Percentiles rank a stretch among this genome's conserved stretches.
Evolutionary conservation across 1,140 invertebrate genomes (phyloP).

Genomic region (Panulirus ornatus): DNA sequence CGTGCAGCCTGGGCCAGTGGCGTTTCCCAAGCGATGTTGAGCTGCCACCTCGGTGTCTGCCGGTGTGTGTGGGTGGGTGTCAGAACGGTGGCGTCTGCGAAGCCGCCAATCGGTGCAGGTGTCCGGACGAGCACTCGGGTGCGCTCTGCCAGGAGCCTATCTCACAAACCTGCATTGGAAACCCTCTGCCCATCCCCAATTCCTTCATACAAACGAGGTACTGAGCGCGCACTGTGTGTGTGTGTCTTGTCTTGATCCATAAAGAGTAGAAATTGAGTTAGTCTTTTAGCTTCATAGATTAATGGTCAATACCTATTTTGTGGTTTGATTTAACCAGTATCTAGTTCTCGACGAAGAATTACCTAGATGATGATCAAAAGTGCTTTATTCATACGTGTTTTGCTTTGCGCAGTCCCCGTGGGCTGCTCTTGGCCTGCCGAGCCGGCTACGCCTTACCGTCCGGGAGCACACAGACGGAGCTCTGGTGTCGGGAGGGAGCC

Average conservation of each 20-base stretch:
- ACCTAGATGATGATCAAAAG: no score
- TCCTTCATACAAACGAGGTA: conserved; percentile 13
- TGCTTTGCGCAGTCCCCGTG: conserved; percentile 19
- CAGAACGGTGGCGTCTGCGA: conserved; percentile 14
- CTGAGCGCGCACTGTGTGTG: no score
- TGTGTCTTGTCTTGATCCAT: no score
- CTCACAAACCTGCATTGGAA: neutral
- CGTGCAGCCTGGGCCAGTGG: conserved; percentile 17
- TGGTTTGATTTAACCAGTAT: no score
- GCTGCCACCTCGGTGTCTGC: neutral
- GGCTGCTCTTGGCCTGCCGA: neutral
- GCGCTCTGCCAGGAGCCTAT: neutral
- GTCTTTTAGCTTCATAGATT: no score
- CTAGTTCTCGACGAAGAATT: no score
- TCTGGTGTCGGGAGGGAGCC: neutral
- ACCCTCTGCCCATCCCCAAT: conserved; percentile 6
- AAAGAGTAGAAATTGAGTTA: no score
- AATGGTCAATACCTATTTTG: no score
- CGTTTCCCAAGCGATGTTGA: neutral
- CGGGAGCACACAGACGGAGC: conserved; percentile 8
- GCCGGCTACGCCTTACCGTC: conserved; percentile 18
- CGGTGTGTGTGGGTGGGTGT: conserved; percentile 29
- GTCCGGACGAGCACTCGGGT: neutral
- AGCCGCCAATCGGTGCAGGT: conserved; percentile 6
- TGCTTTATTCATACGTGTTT: no score